phyloP scores from a whole-genome alignment of 2,888 invertebrate genomes.

The Hyposoter dolosus region DNA sequence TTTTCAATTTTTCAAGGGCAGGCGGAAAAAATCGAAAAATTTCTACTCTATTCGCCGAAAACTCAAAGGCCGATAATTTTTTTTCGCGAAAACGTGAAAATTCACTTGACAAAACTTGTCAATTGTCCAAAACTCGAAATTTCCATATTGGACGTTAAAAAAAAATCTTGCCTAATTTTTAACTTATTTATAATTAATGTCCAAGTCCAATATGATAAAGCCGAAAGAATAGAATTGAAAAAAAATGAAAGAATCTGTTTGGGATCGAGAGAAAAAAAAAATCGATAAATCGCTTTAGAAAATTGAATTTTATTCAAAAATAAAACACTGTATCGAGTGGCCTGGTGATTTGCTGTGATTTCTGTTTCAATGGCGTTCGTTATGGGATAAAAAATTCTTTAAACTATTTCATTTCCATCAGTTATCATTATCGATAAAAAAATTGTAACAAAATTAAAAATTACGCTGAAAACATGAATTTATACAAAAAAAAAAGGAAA shows the following conservation, averaged over 20 bases:
- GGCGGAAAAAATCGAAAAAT: too few species aligned
- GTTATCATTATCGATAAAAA: neutral
- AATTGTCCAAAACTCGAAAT: neutral
- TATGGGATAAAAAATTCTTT: neutral
- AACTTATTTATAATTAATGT: neutral
- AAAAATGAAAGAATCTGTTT: neutral
- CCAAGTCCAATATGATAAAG: too few species aligned
- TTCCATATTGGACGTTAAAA: neutral
- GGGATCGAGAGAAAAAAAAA: neutral
- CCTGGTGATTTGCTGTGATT: neutral
- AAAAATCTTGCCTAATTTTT: neutral
- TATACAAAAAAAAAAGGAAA: neutral
- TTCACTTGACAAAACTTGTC: neutral
- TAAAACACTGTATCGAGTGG: neutral
- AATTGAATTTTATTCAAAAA: neutral
- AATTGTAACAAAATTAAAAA: neutral
- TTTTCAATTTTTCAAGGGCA: too few species aligned
- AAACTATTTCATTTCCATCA: neutral
- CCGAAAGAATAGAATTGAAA: too few species aligned
- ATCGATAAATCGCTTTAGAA: neutral
- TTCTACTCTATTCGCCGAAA: too few species aligned
- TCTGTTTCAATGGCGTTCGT: neutral
- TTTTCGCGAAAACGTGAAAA: neutral
- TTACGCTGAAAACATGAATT: slow-evolving; percentile 3
- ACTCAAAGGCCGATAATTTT: too few species aligned